phyloP scores from a whole-genome alignment of 1,140 invertebrate species.

The Antheraea pernyi region DNA sequence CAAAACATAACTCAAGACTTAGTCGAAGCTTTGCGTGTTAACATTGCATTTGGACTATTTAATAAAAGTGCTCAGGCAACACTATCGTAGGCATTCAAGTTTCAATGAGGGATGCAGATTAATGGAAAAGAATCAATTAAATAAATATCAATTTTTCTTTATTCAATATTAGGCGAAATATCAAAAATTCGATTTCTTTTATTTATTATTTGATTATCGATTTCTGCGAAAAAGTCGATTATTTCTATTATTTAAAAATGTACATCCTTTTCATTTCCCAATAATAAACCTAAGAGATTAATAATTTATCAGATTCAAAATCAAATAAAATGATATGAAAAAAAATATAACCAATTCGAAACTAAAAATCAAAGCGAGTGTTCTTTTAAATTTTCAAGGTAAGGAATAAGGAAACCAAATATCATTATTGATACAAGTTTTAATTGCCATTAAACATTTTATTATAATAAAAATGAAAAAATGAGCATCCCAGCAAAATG shows the following conservation, averaged over 20 bases:
- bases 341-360: slow-evolving; percentile 13
- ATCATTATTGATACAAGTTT: no score
- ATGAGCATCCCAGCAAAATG: neutral
- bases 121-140: slow-evolving; percentile 10
- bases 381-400: slow-evolving; percentile 1
- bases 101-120: slow-evolving; percentile 1
- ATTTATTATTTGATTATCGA: slow-evolving; percentile 1
- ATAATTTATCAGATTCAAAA: neutral
- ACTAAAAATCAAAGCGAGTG: slow-evolving; percentile 3
- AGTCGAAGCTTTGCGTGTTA: no score
- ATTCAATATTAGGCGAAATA: no score
- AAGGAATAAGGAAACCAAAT: slow-evolving; percentile 8
- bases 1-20: no score
- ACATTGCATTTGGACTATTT: no score
- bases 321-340: slow-evolving; percentile 1
- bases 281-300: slow-evolving; percentile 12
- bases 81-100: no score
- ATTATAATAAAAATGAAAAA: slow-evolving; percentile 5
- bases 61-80: no score
- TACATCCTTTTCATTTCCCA: no score
- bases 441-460: neutral
- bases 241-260: slow-evolving; percentile 6
- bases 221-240: slow-evolving; percentile 2
- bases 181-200: no score
- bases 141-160: neutral